These are phyloP conservation scores for Melolontha melolontha DNA, from an alignment of 2,888 invertebrate species.

Conservation along the genomic window DNA sequence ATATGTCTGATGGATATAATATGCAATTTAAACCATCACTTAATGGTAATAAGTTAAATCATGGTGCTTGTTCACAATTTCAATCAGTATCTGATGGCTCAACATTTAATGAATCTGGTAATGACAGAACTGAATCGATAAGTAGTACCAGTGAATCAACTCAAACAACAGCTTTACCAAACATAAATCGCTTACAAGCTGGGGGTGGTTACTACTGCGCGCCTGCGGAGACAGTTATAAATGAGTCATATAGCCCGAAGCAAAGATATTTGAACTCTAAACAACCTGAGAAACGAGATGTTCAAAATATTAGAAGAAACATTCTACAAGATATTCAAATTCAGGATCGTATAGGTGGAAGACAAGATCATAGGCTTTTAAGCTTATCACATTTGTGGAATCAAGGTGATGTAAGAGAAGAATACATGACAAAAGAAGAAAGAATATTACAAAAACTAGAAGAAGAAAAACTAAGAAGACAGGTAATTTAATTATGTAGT, in stretches of 20 bases:
- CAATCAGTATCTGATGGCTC: conserved; percentile 29
- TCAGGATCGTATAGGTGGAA: neutral
- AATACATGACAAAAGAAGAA: conserved; percentile 48
- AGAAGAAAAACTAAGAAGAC: conserved; percentile 81
- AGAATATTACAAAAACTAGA: conserved; percentile 69
- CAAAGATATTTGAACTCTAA: neutral
- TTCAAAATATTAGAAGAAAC: conserved; percentile 8
- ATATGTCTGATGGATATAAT: neutral
- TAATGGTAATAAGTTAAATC: neutral
- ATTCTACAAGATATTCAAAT: conserved; percentile 5
- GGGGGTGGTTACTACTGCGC: conserved; percentile 27
- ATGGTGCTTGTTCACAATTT: neutral
- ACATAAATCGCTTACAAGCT: conserved; percentile 30
- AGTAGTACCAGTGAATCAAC: conserved; percentile 39
- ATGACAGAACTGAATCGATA: conserved; percentile 36
- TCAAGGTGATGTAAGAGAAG: conserved; percentile 47
- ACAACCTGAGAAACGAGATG: neutral
- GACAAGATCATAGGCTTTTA: conserved; percentile 52
- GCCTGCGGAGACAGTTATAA: conserved; percentile 5
- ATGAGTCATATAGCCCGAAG: neutral
- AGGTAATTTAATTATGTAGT: conserved; percentile 69
- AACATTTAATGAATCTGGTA: conserved; percentile 27
- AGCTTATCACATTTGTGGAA: conserved; percentile 78
- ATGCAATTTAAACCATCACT: neutral
- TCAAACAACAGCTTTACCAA: conserved; percentile 40